Conservation (phyloP, 2,113 vertebrate species). For the Verasper variegatus region DNA sequence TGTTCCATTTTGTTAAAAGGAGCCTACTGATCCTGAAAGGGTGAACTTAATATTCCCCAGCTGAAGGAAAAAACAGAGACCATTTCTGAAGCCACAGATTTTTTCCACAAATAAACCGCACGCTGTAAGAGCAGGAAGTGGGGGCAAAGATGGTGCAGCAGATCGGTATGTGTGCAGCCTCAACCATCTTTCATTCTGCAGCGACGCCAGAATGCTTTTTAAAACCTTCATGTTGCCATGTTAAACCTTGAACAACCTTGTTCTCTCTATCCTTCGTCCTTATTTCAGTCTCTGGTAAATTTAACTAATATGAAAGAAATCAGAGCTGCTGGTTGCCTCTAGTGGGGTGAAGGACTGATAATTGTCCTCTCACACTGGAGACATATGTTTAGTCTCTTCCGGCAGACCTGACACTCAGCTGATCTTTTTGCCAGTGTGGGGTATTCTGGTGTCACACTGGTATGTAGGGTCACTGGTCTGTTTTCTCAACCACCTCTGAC, state of each 20-base stretch:
- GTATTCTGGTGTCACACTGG: neutral
- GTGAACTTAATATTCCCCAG: too few species aligned
- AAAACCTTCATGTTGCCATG: neutral
- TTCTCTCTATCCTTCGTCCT: neutral
- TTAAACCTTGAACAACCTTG: neutral
- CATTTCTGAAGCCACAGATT: conserved; percentile 33
- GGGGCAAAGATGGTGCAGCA: conserved; percentile 1
- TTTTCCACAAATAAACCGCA: conserved; percentile 23
- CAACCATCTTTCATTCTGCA: neutral
- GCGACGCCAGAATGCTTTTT: neutral
- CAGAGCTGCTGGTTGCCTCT: neutral
- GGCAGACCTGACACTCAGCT: conserved; percentile 24
- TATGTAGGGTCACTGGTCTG: conserved; percentile 24
- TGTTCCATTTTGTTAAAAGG: too few species aligned
- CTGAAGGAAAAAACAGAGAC: neutral
- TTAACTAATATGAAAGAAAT: too few species aligned
- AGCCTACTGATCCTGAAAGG: too few species aligned
- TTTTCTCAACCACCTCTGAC: conserved; percentile 26
- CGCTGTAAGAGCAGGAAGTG: conserved; percentile 49
- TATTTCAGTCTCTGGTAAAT: neutral
- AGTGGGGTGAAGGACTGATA: neutral
- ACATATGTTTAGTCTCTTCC: neutral
- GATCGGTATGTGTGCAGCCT: conserved; percentile 4
- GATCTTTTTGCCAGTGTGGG: conserved; percentile 10
- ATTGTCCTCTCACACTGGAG: neutral